Conservation (phyloP, 2,113 vertebrate species). For the Plestiodon gilberti region DNA sequence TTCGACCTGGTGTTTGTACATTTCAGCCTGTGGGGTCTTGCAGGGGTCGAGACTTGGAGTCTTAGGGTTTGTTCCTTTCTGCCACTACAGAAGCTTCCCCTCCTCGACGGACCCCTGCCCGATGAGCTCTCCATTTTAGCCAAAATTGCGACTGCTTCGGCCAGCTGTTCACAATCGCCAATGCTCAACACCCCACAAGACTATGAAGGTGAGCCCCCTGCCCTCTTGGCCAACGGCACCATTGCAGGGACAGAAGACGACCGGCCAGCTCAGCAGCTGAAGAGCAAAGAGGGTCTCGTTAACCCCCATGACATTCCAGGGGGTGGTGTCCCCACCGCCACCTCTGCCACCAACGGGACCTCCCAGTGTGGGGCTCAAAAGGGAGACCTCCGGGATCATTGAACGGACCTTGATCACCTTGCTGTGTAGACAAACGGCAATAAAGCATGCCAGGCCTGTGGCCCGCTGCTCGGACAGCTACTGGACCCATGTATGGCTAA, state of each 20-base stretch:
- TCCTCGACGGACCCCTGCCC: slow-evolving; percentile 54
- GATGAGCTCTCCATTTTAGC: slow-evolving; percentile 33
- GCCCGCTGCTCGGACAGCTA: background rate
- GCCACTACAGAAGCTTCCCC: slow-evolving; percentile 66
- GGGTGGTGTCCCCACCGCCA: accelerated
- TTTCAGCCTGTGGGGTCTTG: background rate
- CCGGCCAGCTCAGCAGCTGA: background rate
- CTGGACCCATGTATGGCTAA: background rate
- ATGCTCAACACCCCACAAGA: slow-evolving; percentile 49
- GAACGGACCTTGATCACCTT: background rate
- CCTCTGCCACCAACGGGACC: accelerated
- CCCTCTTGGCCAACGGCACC: slow-evolving; percentile 58
- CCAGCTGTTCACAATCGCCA: background rate
- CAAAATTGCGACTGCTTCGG: slow-evolving; percentile 15
- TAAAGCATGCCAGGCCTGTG: background rate
- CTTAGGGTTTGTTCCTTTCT: background rate
- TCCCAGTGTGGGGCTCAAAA: background rate
- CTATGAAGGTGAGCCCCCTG: slow-evolving; percentile 31
- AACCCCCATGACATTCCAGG: background rate
- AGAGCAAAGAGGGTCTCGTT: slow-evolving; percentile 24
- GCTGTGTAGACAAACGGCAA: background rate
- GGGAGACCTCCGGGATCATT: slow-evolving; percentile 22
- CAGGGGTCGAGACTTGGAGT: background rate
- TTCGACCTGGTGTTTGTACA: background rate
- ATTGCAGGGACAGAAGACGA: background rate